Base-by-base conservation (phyloP, 1,140 invertebrate genomes). In the Listronotus bonariensis region DNA sequence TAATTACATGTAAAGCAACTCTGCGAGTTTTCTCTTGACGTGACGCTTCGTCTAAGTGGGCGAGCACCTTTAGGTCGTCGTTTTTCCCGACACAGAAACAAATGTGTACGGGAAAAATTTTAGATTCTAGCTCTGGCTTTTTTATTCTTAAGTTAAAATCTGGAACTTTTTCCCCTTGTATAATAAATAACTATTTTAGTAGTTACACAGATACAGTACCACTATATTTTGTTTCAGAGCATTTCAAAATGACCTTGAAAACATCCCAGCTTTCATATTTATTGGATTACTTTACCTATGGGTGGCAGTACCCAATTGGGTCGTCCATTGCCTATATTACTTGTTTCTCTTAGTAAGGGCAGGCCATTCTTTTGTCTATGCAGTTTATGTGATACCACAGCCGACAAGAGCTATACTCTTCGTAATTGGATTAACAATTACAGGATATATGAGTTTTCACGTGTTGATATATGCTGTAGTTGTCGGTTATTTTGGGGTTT, bases 221-320 rank as follows among this genome's bases (percentile, higher is more conserved):
- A 26, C 5, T 26, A 26, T 26, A 17, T 14, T 68, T 57, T 42
- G 42, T 76, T 75, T 57, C 57, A 76, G 82, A 64, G 81, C 81
- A 31, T 81, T 83, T 67, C 69, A 77, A 65, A 84, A 84, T 66
- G 83, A 84, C 69, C 63, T 84, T 45, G 83, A 84, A 70, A 84
- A 83, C 60, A 81, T 84, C 11, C 67, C 80, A 4, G 74, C 78
- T 2, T 84, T 83, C 60, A 69, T 82, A 10, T 60, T 80, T 15
- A 70, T 82, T 26, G 79, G 75, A 11, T 73, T 82, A 6, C 55
- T 81, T 5, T 84, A 82, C 63, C 70, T 82, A 5, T 65, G 73
- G 0, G 81, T 79, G 5, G 68, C 70, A 14, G 82, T 82, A 0
- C 64, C 69, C 18, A 31, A 68, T 0, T 65, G 58, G 32, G 52